Conservation (phyloP, 2,797 vertebrate genomes). For the Dicrostonyx torquatus region DNA sequence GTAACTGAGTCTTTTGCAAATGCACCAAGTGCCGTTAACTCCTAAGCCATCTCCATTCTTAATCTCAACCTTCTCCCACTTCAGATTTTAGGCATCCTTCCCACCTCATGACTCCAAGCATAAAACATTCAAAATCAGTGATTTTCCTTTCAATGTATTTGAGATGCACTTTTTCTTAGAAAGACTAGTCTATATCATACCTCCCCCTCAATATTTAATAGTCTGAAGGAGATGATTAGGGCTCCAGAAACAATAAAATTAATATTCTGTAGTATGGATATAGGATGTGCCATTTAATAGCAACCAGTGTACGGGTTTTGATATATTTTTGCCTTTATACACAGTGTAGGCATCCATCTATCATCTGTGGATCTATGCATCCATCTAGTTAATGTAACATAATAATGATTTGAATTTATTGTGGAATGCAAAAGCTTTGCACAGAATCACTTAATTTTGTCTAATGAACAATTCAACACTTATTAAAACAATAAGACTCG, state of each 20-base stretch:
- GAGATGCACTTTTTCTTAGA: not conserved
- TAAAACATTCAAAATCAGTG: not conserved
- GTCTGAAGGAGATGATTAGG: not conserved
- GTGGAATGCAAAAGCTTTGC: not conserved
- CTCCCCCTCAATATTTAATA: not conserved
- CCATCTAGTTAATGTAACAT: not conserved
- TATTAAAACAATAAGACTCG: conserved; percentile 11
- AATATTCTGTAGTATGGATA: not conserved
- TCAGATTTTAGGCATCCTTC: not conserved
- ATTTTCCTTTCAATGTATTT: conserved; percentile 34
- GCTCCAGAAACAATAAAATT: not conserved
- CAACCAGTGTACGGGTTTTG: not conserved
- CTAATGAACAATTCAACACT: not conserved
- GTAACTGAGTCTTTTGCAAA: not conserved
- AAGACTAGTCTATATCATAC: not conserved
- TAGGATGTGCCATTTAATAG: not conserved
- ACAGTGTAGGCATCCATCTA: not conserved
- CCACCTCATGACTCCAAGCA: not conserved
- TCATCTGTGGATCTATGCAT: not conserved
- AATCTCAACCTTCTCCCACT: not conserved
- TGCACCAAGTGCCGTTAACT: too few species aligned
- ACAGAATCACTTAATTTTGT: not conserved
- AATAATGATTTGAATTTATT: not conserved
- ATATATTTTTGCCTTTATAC: not conserved
- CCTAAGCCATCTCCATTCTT: not conserved